phyloP scores from a whole-genome alignment of 2,888 invertebrate genomes.

The Lumbricus terrestris region DNA sequence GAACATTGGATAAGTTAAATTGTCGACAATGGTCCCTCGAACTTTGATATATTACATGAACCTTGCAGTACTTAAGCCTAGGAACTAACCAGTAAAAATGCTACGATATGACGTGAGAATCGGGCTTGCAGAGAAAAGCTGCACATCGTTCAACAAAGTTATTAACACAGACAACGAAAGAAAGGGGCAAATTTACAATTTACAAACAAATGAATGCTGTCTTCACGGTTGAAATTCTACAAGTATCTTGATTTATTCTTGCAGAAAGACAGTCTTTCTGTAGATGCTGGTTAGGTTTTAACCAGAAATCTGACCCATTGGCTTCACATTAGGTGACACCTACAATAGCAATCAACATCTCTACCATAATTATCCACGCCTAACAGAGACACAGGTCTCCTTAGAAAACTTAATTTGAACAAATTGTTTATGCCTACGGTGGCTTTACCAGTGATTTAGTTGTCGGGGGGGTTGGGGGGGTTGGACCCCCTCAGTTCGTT shows the following conservation, averaged over 20 bases:
- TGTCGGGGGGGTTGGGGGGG: no score
- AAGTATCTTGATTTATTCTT: background rate
- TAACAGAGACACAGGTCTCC: no score
- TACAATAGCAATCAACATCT: slow-evolving; percentile 17
- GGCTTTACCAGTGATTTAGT: no score
- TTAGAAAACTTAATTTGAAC: no score
- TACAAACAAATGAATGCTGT: no score
- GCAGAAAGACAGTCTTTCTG: background rate
- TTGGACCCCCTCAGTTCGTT: no score
- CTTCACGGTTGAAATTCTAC: background rate
- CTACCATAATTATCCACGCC: background rate
- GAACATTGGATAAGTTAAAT: no score
- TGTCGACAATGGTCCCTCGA: background rate
- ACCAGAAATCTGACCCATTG: slow-evolving; percentile 32
- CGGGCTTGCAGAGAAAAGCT: background rate
- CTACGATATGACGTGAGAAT: background rate
- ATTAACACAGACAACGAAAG: background rate
- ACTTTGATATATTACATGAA: background rate
- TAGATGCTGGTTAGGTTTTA: background rate
- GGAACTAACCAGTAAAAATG: background rate
- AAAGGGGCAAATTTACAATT: no score
- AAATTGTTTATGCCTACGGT: no score
- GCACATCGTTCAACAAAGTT: background rate
- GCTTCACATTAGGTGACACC: slow-evolving; percentile 35
- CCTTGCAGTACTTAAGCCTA: background rate